Base-by-base conservation (phyloP, 2,888 invertebrate genomes). In the Limenitis camilla region DNA sequence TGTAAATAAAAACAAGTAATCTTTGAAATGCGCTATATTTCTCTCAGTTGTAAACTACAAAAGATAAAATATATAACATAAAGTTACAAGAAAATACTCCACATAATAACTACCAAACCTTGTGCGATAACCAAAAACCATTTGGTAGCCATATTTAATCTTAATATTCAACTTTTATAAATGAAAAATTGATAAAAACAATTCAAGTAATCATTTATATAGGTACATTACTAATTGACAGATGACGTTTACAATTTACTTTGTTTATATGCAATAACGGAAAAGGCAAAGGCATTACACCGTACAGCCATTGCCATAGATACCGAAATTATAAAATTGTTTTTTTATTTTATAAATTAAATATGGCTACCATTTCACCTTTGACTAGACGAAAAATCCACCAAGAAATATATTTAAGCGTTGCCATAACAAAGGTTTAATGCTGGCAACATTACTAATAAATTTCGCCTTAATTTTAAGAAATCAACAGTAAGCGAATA, bases 21-120 rank as follows among this genome's bases (percentile, higher is more conserved):
- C 60, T 66, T 75, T 72, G 65, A 72, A 78, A 78, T 78, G 76
- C 71, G 71, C 76, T 80, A 77, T 80, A 78, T 77, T 77, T 65
- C 65, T 69, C 69, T 71, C 68, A 73, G 67, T 72, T 72, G 75
- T 72, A 71, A 67, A 74, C 73, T 76, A 76, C 72, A 76, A 74
- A 72, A 68, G 54, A 64, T 63, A 66, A 72, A 63, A 66, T 64
- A 65, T 62, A 59, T 68, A 77, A 76, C 71, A 44, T 67, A 74
- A 69, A 62, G 45, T 64, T 67, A 64, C 66, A 72, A 65, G 69
- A 72, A 75, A 75, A 71, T 73, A 72, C 67, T 65, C 63, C 60
- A 59, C 68, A 67, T 63, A 65, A 67, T 62, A 67, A 59, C 66
- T 53, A 61, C 59, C 58, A 51, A 64, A 55, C 55, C 51, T 50